These are phyloP conservation scores for Epizoanthus ramosus DNA, from an alignment of 92 coral and sea anemone genomes.

Conservation along the genomic window DNA sequence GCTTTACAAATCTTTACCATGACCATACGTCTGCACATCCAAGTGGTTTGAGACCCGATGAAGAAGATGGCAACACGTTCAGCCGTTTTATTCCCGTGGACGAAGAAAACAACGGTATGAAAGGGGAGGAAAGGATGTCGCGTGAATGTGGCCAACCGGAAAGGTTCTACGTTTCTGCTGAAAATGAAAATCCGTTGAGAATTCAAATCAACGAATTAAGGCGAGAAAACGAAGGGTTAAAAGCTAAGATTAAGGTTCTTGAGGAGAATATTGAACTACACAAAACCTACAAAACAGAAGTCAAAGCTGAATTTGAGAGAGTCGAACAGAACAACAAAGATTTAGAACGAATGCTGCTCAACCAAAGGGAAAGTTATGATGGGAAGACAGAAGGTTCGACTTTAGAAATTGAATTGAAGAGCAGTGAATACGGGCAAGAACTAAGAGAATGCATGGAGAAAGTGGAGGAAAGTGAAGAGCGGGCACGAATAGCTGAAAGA, in stretches of 20 bases:
- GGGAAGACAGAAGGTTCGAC: neutral
- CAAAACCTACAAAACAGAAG: constrained; percentile 86
- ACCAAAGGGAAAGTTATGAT: neutral
- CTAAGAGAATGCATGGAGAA: constrained; percentile 44
- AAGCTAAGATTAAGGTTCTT: constrained; percentile 84
- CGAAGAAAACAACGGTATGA: neutral
- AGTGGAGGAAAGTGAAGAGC: constrained; percentile 47
- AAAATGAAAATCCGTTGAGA: constrained; percentile 59
- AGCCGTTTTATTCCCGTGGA: constrained; percentile 11
- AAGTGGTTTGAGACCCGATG: neutral
- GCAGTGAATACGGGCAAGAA: constrained; percentile 43
- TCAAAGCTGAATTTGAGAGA: constrained; percentile 78
- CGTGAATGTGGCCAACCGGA: neutral
- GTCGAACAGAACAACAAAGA: constrained; percentile 75
- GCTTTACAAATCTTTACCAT: neutral
- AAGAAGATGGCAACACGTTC: neutral
- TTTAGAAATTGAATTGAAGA: constrained; percentile 34
- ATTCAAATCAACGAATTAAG: constrained; percentile 62
- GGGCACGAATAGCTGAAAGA: constrained; percentile 31
- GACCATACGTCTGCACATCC: neutral
- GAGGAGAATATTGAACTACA: constrained; percentile 92
- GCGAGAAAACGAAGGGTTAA: constrained; percentile 87
- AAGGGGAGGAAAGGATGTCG: constrained; percentile 5
- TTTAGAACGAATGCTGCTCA: constrained; percentile 27
- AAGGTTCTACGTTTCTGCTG: constrained; percentile 44